Base-by-base conservation (phyloP, 2,797 vertebrate species). In the Semotilus atromaculatus region DNA sequence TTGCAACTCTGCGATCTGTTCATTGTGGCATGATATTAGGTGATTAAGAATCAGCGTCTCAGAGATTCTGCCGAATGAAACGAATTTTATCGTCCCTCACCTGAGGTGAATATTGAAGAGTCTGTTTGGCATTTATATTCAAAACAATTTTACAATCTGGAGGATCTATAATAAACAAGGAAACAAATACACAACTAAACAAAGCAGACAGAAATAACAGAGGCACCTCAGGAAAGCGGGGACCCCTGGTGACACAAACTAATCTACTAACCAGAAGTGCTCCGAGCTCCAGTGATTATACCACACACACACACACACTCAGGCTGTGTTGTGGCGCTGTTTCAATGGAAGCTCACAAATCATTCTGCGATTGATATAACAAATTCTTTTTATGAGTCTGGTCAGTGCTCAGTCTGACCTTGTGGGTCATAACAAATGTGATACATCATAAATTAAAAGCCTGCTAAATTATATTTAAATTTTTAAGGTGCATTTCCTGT, bases 11-110 rank as follows among this genome's bases (percentile, higher is more conserved):
- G 88, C 88, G 92, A 93, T 93, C 91, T 93, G 92, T 91, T 94
- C 92, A 94, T 91, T 92, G 91, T 92, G 92, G 91, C 92, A 91
- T 93, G 90, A 94, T 93, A 93, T 94, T 94, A 92, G 92, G 90
- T 94, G 91, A 95, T 94, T 94, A 93, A 93, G 93, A 94, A 93
- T 93, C 89, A 91, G 87, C 89, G 90, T 91, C 89, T 89, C 92
- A 81, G 86, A 92, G 89, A 90, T 91, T 83, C 88, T 88, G 81
- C 78, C 88, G 85, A 88, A 81, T 66, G 89, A 87, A 93, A 92
- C 86, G 76, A 91, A 92, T 82, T 81, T 60, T 58, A 68, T 76
- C 86, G 58, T 71, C 85, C 6, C 48, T 78, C 82, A 91, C 90
- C 91, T 90, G 89, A 92, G 83, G 84, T 88, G 90, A 92, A 92